phyloP scores from a whole-genome alignment of 2,888 invertebrate genomes.

The Tenthredo distinguenda region DNA sequence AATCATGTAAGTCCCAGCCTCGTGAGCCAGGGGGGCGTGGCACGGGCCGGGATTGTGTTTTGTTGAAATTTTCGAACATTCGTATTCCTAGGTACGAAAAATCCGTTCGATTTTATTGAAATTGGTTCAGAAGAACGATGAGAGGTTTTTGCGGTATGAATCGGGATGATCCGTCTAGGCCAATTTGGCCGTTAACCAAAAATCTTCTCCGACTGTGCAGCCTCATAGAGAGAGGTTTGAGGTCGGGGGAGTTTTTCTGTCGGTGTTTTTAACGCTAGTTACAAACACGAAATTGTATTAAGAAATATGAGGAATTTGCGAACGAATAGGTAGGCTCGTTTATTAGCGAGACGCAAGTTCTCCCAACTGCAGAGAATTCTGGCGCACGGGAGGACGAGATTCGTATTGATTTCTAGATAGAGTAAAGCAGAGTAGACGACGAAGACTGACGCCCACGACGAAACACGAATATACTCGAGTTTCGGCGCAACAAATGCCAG shows the following conservation, averaged over 20 bases:
- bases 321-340: constrained; percentile 16
- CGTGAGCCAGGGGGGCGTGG: constrained; percentile 73
- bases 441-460: constrained; percentile 43
- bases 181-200: constrained; percentile 44
- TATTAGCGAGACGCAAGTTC: background rate
- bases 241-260: background rate
- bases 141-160: background rate
- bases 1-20: constrained; percentile 73
- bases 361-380: background rate
- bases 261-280: background rate
- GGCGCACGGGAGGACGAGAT: constrained; percentile 59
- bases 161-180: background rate
- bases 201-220: background rate
- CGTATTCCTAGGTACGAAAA: background rate
- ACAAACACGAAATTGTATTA: background rate
- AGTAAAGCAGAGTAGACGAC: constrained; percentile 50
- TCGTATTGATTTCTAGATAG: constrained; percentile 75
- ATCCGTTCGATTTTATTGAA: background rate
- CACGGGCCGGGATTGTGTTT: constrained; percentile 57
- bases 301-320: background rate
- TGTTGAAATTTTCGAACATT: background rate
- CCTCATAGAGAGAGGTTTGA: background rate
- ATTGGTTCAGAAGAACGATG: background rate
- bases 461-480: constrained; percentile 57
- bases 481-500: constrained; percentile 64